A percentile compares a stretch with the other conserved stretches of the same genome.
phyloP scores from a whole-genome alignment of 2,888 invertebrate genomes.

The Clusia tigrina region DNA sequence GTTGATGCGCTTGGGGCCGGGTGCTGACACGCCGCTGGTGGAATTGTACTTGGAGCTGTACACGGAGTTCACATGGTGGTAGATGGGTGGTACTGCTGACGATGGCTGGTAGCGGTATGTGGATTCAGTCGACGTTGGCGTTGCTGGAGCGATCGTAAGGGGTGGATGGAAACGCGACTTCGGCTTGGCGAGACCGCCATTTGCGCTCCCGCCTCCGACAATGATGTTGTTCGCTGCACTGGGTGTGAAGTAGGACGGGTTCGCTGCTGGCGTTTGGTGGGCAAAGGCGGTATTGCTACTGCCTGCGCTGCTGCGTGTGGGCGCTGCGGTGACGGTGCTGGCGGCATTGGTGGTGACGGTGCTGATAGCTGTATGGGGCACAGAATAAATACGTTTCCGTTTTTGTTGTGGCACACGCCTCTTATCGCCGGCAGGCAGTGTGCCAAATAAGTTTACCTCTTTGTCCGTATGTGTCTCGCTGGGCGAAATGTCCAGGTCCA shows the following conservation, averaged over 20 bases:
- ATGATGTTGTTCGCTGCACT: background rate
- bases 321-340: conserved; percentile 33
- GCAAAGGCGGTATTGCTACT: conserved; percentile 46
- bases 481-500: conserved; percentile 54
- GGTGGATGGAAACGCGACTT: conserved; percentile 49
- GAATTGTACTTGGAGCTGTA: conserved; percentile 35
- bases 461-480: conserved; percentile 56
- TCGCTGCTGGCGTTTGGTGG: conserved; percentile 43
- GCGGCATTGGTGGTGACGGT: conserved; percentile 35
- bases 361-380: conserved; percentile 50
- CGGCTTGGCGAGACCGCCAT: conserved; percentile 45
- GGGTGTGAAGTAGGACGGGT: conserved; percentile 41
- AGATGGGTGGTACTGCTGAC: conserved; percentile 39
- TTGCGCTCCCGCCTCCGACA: conserved; percentile 31
- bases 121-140: conserved; percentile 42
- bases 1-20: conserved; percentile 69
- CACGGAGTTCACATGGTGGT: conserved; percentile 45
- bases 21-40: conserved; percentile 35
- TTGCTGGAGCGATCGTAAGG: conserved; percentile 24
- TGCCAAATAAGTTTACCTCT: conserved; percentile 59
- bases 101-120: conserved; percentile 20
- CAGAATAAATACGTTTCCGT: conserved; percentile 61
- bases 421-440: conserved; percentile 38
- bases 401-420: conserved; percentile 52
- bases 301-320: conserved; percentile 30